These are phyloP conservation scores for Tinamus guttatus DNA, from an alignment of 2,113 vertebrate species.

Conservation along the genomic window DNA sequence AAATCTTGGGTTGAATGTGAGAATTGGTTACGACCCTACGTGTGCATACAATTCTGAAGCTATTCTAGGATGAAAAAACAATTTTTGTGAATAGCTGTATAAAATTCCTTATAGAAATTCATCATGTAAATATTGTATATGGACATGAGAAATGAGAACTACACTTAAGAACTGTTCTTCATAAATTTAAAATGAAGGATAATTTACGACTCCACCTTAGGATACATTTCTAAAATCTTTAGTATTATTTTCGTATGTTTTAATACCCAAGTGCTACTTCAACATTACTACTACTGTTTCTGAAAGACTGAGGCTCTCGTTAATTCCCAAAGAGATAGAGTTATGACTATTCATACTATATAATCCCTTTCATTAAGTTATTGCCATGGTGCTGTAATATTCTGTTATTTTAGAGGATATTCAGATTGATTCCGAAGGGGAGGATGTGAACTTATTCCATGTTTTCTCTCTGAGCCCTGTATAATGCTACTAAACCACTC, in stretches of 20 bases:
- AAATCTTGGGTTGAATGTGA: background rate
- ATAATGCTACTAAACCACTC: slow-evolving; percentile 27
- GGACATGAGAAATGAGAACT: background rate
- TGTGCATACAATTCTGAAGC: rapidly evolving
- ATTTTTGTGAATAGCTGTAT: background rate
- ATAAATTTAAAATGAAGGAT: background rate
- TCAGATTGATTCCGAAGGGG: background rate
- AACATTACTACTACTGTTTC: background rate
- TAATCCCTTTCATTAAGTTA: slow-evolving; percentile 10
- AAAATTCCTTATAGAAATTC: background rate
- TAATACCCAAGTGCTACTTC: background rate
- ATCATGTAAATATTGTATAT: background rate
- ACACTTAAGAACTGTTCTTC: background rate
- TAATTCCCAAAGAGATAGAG: background rate
- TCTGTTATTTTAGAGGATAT: background rate
- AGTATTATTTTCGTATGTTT: background rate
- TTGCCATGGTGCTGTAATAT: background rate
- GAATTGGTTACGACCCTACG: rapidly evolving
- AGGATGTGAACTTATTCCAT: slow-evolving; percentile 4
- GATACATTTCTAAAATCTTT: background rate
- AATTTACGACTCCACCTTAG: background rate
- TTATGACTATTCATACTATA: background rate
- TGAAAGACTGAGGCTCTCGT: background rate
- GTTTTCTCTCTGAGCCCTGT: background rate
- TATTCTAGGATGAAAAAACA: background rate